These are phyloP conservation scores for Euphonia xanthogaster DNA, from an alignment of 2,797 vertebrate genomes.

Conservation along the genomic window DNA sequence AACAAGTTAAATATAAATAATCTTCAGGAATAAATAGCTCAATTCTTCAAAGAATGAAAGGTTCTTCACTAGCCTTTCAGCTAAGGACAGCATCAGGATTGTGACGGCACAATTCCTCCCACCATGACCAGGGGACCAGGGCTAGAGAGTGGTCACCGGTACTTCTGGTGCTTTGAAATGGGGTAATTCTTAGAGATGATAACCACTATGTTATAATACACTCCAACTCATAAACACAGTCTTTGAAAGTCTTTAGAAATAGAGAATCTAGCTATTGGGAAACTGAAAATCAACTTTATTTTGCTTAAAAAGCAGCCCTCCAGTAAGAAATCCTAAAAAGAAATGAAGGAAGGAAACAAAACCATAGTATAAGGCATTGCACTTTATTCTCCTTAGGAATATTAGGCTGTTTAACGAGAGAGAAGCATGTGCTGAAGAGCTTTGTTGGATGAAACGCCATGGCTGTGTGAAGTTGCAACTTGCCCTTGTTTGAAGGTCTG, in stretches of 20 bases:
- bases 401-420: not conserved
- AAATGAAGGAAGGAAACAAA: not conserved
- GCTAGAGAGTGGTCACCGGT: not conserved
- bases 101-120: not conserved
- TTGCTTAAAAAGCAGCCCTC: not conserved
- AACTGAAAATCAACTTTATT: not conserved
- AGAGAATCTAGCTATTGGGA: not conserved
- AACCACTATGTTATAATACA: not conserved
- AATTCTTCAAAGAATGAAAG: not conserved
- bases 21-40: not conserved
- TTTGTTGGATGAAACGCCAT: not conserved
- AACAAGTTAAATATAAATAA: not conserved
- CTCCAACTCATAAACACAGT: not conserved
- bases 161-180: not conserved
- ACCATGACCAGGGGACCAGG: accelerated
- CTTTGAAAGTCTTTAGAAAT: not conserved
- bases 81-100: not conserved
- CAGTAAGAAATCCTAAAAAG: not conserved
- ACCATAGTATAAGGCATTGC: not conserved
- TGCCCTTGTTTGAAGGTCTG: not conserved
- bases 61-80: not conserved
- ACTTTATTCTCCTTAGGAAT: not conserved
- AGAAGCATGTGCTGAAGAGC: not conserved
- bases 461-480: not conserved
- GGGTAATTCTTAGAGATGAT: not conserved